phyloP scores from a whole-genome alignment of 2,888 invertebrate species.

The Periphyllus acericola region DNA sequence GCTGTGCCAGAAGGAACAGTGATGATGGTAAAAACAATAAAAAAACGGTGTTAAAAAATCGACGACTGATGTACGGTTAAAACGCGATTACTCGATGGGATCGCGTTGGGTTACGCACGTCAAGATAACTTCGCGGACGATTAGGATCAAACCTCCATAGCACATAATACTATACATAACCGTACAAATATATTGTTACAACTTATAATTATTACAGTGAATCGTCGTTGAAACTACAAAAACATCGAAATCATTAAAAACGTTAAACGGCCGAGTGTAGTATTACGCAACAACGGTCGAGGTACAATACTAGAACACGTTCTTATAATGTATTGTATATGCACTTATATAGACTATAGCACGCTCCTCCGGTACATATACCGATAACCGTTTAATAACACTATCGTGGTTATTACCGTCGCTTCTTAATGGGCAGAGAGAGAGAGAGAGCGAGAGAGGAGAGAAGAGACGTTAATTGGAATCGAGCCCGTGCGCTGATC shows the following conservation, averaged over 20 bases:
- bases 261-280: background rate
- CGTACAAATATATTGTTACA: too few relatives aligned
- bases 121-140: background rate
- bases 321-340: background rate
- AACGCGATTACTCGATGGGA: background rate
- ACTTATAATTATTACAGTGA: background rate
- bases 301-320: background rate
- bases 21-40: background rate
- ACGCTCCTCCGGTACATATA: background rate
- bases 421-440: background rate
- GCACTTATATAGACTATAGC: too few relatives aligned
- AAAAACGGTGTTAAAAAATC: background rate
- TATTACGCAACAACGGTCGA: background rate
- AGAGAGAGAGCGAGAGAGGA: too few relatives aligned
- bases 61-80: background rate
- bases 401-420: background rate
- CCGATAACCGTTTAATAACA: background rate
- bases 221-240: background rate
- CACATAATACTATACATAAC: background rate
- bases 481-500: background rate
- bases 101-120: background rate
- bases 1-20: background rate
- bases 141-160: background rate
- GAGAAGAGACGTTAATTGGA: slow-evolving; percentile 7
- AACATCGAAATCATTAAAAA: background rate